phyloP scores from a whole-genome alignment of 2,888 invertebrate species.

The Cosmia trapezina region DNA sequence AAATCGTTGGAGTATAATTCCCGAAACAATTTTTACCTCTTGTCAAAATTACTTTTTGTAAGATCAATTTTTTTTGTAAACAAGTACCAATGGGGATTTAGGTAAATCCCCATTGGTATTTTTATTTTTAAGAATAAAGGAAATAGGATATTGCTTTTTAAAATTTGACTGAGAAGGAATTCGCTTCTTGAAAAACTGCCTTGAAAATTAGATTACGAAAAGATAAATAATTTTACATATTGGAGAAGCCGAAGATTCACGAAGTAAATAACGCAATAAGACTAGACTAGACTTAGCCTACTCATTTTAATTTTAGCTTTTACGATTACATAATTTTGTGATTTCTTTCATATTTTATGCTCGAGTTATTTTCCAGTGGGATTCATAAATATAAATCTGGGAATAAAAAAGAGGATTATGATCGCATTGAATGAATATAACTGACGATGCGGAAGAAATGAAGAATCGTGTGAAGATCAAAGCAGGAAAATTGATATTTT shows the following conservation, averaged over 20 bases:
- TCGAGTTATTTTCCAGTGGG: neutral
- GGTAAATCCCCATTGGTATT: neutral
- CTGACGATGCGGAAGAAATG: conserved; percentile 5
- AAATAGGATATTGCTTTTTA: neutral
- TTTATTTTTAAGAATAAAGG: neutral
- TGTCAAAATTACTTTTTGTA: no score
- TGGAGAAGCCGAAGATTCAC: neutral
- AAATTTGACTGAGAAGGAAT: neutral
- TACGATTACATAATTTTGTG: no score
- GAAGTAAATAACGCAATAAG: conserved; percentile 2
- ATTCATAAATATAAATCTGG: conserved; percentile 17
- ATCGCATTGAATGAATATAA: conserved; percentile 14
- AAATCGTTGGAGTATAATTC: no score
- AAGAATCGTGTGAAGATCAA: conserved; percentile 4
- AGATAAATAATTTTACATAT: neutral
- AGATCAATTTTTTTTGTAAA: neutral
- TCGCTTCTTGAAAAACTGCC: neutral
- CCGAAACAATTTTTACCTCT: no score
- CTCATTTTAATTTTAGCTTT: no score
- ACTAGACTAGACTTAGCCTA: no score
- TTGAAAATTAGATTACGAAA: neutral
- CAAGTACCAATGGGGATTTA: neutral
- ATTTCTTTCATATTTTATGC: neutral
- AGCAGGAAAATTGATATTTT: neutral
- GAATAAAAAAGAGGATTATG: conserved; percentile 2